These are phyloP conservation scores for Orchesella flavescens DNA, from an alignment of 2,888 invertebrate genomes.

Conservation along the genomic window DNA sequence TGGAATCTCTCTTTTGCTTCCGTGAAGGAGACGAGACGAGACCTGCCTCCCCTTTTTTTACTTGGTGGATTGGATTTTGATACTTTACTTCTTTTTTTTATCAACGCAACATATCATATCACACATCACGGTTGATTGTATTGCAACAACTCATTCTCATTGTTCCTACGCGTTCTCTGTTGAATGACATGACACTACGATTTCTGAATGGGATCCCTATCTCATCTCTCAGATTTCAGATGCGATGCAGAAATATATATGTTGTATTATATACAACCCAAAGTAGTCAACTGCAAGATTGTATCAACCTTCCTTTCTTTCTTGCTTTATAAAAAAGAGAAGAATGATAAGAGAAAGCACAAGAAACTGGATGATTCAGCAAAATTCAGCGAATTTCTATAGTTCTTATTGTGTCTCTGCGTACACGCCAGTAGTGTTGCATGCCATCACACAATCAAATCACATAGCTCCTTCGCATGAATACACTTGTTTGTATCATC, in stretches of 20 bases:
- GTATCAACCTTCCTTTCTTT: slow-evolving; percentile 38
- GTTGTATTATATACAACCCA: background rate
- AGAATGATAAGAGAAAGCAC: slow-evolving; percentile 11
- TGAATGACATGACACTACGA: slow-evolving; percentile 39
- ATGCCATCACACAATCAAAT: background rate
- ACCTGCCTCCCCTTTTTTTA: slow-evolving; percentile 50
- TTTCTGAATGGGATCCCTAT: slow-evolving; percentile 35
- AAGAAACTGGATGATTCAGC: slow-evolving; percentile 53
- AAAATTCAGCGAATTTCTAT: slow-evolving; percentile 34
- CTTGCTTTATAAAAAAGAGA: slow-evolving; percentile 1
- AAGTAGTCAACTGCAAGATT: slow-evolving; percentile 29
- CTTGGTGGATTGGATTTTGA: background rate
- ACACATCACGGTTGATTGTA: slow-evolving; percentile 54
- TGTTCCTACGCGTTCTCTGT: slow-evolving; percentile 56
- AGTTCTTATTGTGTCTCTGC: slow-evolving; percentile 38
- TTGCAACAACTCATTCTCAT: slow-evolving; percentile 43
- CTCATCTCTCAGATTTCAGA: slow-evolving; percentile 57
- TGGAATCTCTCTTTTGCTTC: slow-evolving; percentile 29
- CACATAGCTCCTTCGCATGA: slow-evolving; percentile 52
- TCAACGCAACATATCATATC: slow-evolving; percentile 52
- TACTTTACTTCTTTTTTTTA: slow-evolving; percentile 15
- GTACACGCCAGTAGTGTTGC: background rate
- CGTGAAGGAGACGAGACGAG: slow-evolving; percentile 20
- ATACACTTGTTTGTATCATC: slow-evolving; percentile 53
- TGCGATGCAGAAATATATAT: background rate